Percentiles rank a stretch among this genome's conserved stretches.
These are phyloP conservation scores for Neoascia interrupta DNA, from an alignment of 2,888 invertebrate species.

Conservation along the genomic window DNA sequence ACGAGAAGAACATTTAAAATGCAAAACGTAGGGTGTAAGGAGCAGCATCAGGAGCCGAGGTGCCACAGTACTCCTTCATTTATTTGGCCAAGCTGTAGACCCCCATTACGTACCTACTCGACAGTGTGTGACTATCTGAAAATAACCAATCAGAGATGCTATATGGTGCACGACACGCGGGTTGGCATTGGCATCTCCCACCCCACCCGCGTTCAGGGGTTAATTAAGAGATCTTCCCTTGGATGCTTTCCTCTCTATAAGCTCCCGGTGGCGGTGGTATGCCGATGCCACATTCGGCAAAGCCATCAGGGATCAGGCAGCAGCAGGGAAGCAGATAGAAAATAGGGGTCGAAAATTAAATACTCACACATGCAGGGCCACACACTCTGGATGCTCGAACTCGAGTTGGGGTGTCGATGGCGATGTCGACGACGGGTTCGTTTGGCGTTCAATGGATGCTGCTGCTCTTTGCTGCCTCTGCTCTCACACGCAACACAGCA, in stretches of 20 bases:
- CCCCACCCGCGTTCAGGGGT: too few relatives aligned
- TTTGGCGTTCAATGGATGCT: constrained; percentile 22
- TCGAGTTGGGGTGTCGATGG: constrained; percentile 6
- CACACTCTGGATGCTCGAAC: constrained; percentile 10
- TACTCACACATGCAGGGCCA: constrained; percentile 38
- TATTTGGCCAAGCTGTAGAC: too few relatives aligned
- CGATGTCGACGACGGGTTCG: not conserved
- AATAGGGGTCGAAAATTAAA: constrained; percentile 57
- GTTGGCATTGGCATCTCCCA: too few relatives aligned
- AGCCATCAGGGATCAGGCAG: too few relatives aligned
- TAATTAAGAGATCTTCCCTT: constrained; percentile 38
- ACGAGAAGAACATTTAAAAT: constrained; percentile 5
- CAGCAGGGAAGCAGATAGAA: not conserved
- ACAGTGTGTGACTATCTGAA: too few relatives aligned
- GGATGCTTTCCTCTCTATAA: not conserved
- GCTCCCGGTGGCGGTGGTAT: too few relatives aligned
- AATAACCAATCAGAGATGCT: constrained; percentile 54
- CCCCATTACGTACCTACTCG: too few relatives aligned
- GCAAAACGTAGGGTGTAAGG: constrained; percentile 32
- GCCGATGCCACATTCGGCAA: too few relatives aligned
- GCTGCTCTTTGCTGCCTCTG: constrained; percentile 18
- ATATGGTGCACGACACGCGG: not conserved
- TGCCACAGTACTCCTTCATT: constrained; percentile 19
- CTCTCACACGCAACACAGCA: constrained; percentile 35
- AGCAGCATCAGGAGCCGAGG: constrained; percentile 1